phyloP scores from a whole-genome alignment of 2,797 vertebrate genomes.

The Chelidonichthys spinosus region DNA sequence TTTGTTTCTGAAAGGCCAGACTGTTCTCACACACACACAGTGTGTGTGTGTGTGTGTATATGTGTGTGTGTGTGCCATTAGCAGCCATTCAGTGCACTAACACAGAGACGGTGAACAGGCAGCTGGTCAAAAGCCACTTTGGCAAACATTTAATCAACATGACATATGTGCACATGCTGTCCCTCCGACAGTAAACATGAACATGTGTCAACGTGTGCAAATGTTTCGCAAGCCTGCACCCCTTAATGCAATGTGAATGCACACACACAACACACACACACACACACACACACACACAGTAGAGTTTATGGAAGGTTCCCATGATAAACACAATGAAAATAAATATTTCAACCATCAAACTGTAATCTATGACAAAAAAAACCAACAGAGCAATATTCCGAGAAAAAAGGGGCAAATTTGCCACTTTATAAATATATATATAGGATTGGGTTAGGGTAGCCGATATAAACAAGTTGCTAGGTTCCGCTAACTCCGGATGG shows the following conservation, averaged over 20 bases:
- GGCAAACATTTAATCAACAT: conserved; percentile 74
- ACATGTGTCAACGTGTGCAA: conserved; percentile 50
- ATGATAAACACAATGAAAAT: conserved; percentile 37
- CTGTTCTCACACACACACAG: conserved; percentile 75
- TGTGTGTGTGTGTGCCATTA: conserved; percentile 34
- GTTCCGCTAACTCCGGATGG: too few species aligned
- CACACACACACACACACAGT: conserved; percentile 12
- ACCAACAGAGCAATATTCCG: too few species aligned
- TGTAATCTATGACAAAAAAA: background rate
- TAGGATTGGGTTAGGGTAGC: too few species aligned
- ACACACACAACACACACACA: conserved; percentile 18
- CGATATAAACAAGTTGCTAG: too few species aligned
- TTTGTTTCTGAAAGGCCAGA: conserved; percentile 81
- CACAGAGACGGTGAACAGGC: conserved; percentile 61
- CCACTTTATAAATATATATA: too few species aligned
- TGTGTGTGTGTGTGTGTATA: too few species aligned
- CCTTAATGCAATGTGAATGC: conserved; percentile 4
- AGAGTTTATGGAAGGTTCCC: conserved; percentile 20
- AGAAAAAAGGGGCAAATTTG: too few species aligned
- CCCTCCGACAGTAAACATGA: conserved; percentile 48
- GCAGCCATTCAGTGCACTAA: conserved; percentile 55
- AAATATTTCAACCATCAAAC: conserved; percentile 38
- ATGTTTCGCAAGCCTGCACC: conserved; percentile 26
- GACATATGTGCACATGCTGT: conserved; percentile 59
- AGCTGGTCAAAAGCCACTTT: conserved; percentile 61